phyloP scores from a whole-genome alignment of 2,888 invertebrate genomes.

The Prosapia bicincta region DNA sequence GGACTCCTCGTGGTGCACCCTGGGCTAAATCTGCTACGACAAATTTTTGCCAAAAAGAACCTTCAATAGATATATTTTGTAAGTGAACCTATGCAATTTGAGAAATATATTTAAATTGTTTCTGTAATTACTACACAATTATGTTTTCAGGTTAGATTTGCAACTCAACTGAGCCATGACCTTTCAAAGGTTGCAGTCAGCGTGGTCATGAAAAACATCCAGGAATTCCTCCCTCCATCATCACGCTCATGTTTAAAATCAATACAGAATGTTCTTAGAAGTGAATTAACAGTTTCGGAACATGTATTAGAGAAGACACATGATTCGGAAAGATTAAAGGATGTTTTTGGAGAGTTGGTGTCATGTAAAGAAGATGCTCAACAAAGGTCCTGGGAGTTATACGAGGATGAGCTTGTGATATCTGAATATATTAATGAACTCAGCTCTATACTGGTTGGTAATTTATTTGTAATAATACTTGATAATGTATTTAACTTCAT shows the following conservation, averaged over 20 bases:
- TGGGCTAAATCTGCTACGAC: too few species aligned
- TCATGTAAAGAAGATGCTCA: conserved; percentile 93
- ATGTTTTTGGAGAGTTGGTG: conserved; percentile 78
- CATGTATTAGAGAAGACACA: conserved; percentile 76
- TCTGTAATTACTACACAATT: too few species aligned
- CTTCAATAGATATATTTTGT: too few species aligned
- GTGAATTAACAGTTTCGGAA: conserved; percentile 54
- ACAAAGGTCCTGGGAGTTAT: conserved; percentile 92
- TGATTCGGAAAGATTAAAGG: conserved; percentile 77
- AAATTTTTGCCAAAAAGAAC: too few species aligned
- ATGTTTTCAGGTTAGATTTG: conserved; percentile 61
- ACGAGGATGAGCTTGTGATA: conserved; percentile 90
- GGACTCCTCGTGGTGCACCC: too few species aligned
- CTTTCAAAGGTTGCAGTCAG: conserved; percentile 80
- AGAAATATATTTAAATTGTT: too few species aligned
- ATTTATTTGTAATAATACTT: too few species aligned
- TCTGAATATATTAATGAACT: conserved; percentile 78
- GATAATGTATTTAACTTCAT: too few species aligned
- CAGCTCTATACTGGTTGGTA: conserved; percentile 72
- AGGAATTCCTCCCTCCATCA: conserved; percentile 53
- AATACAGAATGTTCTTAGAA: conserved; percentile 43
- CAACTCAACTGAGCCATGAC: conserved; percentile 82
- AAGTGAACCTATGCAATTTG: too few species aligned
- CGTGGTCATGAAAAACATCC: conserved; percentile 63
- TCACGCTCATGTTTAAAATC: conserved; percentile 21